These are phyloP conservation scores for Rhabdornis inornatus DNA, from an alignment of 2,113 vertebrate genomes.

Conservation along the genomic window DNA sequence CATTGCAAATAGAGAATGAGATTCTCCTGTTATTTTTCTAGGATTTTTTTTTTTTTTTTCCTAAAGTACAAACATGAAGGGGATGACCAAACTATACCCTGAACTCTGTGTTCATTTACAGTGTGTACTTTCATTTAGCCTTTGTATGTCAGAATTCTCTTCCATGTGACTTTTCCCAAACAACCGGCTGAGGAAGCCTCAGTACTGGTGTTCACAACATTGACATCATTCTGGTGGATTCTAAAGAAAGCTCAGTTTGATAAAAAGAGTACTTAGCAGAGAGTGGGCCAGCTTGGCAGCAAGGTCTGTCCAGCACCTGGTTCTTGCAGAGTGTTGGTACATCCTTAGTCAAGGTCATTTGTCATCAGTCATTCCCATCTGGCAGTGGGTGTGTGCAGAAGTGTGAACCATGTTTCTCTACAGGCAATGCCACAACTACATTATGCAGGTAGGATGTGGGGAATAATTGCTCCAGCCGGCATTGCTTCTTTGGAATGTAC, in stretches of 20 bases:
- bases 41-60: not conserved
- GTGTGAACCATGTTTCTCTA: not conserved
- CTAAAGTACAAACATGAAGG: not conserved
- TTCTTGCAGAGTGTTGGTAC: not conserved
- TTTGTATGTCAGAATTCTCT: not conserved
- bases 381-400: not conserved
- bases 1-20: not conserved
- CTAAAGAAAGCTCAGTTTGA: not conserved
- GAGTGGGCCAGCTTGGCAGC: not conserved
- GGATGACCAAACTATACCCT: not conserved
- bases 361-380: not conserved
- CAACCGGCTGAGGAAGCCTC: not conserved
- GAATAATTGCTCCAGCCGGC: not conserved
- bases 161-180: not conserved
- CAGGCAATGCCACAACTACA: not conserved
- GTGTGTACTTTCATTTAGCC: not conserved
- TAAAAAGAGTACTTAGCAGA: not conserved
- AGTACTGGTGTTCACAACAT: not conserved
- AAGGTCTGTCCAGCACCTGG: not conserved
- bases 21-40: not conserved
- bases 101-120: accelerated
- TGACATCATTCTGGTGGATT: not conserved
- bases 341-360: not conserved
- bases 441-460: not conserved
- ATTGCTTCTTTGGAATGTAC: not conserved